Conservation (phyloP, 2,113 vertebrate species). For the Psammodynastes pulverulentus region DNA sequence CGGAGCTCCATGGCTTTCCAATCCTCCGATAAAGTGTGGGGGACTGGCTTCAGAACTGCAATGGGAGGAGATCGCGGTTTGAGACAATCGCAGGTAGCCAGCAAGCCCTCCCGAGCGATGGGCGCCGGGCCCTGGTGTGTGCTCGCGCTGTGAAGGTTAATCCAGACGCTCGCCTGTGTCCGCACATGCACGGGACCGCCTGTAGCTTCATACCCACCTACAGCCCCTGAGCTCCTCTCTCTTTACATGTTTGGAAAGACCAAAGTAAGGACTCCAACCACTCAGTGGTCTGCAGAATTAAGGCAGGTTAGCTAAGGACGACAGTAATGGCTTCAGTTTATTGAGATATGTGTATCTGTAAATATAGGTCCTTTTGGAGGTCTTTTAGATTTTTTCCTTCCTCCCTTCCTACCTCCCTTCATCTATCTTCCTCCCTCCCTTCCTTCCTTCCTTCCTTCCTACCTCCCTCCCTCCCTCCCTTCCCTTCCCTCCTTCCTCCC, state of each 20-base stretch:
- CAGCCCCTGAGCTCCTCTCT: not conserved
- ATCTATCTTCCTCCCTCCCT: not conserved
- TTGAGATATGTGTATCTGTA: not conserved
- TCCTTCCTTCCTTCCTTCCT: too few relatives aligned
- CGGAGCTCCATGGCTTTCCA: slow-evolving; percentile 80
- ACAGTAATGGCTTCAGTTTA: not conserved
- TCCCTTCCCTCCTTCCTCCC: too few relatives aligned
- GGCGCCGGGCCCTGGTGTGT: not conserved
- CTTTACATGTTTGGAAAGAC: not conserved
- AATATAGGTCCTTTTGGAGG: not conserved
- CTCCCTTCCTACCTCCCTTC: not conserved
- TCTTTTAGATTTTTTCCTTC: not conserved
- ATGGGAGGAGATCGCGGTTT: not conserved
- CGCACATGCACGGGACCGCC: not conserved
- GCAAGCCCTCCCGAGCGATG: not conserved
- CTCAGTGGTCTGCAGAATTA: not conserved
- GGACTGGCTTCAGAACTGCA: slow-evolving; percentile 83
- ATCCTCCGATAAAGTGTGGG: slow-evolving; percentile 81
- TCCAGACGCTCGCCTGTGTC: not conserved
- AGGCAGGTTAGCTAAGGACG: not conserved
- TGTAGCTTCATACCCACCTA: not conserved
- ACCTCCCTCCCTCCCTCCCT: not conserved
- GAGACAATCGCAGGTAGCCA: not conserved
- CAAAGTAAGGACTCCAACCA: not conserved
- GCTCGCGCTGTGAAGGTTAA: not conserved